Evolutionary conservation across 2,888 invertebrate species (phyloP), one percentile per base, ranked within the genome.

Genomic region (Chrysolina oricalcia): DNA sequence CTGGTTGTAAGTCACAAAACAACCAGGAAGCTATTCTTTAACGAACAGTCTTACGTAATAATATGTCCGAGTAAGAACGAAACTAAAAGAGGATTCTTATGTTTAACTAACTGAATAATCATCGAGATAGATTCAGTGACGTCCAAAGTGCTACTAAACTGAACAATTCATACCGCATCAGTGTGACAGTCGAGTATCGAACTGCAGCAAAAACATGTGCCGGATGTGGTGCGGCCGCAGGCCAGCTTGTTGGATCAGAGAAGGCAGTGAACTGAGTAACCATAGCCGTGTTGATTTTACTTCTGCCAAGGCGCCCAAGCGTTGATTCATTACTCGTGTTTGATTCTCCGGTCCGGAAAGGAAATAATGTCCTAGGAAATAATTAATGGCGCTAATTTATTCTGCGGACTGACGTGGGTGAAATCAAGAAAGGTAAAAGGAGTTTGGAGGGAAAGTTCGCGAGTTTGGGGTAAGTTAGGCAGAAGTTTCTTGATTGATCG

Each of bases 161-260:
- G 35, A 35, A 27, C 59, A 27, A 23, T 59, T 59, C 48, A 67
- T 50, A 19, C 35, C 53, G 53, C 40, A 68, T 40, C 40, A 68
- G 56, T 9, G 53, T 53, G 66, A 66, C 66, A 53, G 68, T 35
- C 74, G 73, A 76, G 65, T 69, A 73, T 65, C 73, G 72, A 56
- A 73, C 76, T 82, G 77, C 79, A 80, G 83, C 81, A 86, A 86
- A 85, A 86, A 86, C 86, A 84, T 85, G 83, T 84, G 84, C 85
- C 85, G 86, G 86, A 86, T 85, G 86, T 83, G 85, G 85, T 84
- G 81, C 80, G 64, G 86, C 86, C 85, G 80, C 81, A 79, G 83
- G 86, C 77, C 76, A 74, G 78, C 72, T 74, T 74, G 78, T 72
- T 75, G 75, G 76, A 74, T 76, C 76, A 53, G 73, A 70, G 74